A percentile compares a stretch with the other conserved stretches of the same genome.
phyloP scores from a whole-genome alignment of 2,113 vertebrate species.

The Oreochromis spilurus region DNA sequence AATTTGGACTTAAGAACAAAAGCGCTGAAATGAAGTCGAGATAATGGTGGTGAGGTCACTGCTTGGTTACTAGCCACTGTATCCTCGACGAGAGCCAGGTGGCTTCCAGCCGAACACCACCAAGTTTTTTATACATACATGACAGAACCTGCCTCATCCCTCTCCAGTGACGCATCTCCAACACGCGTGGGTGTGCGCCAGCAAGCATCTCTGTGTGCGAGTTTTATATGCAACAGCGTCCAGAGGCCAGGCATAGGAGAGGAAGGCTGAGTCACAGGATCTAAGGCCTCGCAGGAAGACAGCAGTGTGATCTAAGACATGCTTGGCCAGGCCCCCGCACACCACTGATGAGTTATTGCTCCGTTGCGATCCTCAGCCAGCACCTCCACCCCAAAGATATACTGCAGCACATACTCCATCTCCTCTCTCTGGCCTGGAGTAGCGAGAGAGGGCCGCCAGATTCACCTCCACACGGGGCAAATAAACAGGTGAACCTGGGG shows the following conservation, averaged over 20 bases:
- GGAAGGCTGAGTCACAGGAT: slow-evolving; percentile 67
- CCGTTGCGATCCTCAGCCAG: slow-evolving; percentile 21
- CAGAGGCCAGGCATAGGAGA: slow-evolving; percentile 31
- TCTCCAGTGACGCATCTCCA: neutral
- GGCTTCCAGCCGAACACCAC: neutral
- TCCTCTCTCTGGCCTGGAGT: neutral
- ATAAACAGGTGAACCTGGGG: slow-evolving; percentile 47
- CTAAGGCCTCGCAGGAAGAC: slow-evolving; percentile 60
- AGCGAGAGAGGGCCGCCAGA: neutral
- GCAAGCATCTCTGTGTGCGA: neutral
- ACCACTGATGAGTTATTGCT: slow-evolving; percentile 53
- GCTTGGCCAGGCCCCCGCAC: slow-evolving; percentile 51
- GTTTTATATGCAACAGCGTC: slow-evolving; percentile 8
- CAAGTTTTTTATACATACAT: neutral
- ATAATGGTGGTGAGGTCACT: slow-evolving; percentile 52
- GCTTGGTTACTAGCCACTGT: slow-evolving; percentile 31
- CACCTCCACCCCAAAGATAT: slow-evolving; percentile 40
- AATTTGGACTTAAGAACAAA: slow-evolving; percentile 8
- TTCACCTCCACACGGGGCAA: slow-evolving; percentile 29
- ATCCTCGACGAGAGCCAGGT: slow-evolving; percentile 14
- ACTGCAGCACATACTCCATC: slow-evolving; percentile 31
- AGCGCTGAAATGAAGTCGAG: slow-evolving; percentile 3
- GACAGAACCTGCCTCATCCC: neutral
- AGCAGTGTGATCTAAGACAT: slow-evolving; percentile 63
- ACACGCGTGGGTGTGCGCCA: neutral